A percentile compares a stretch with the other conserved stretches of the same genome.
phyloP scores from a whole-genome alignment of 2,797 vertebrate genomes.

The Leptoclinus maculatus region DNA sequence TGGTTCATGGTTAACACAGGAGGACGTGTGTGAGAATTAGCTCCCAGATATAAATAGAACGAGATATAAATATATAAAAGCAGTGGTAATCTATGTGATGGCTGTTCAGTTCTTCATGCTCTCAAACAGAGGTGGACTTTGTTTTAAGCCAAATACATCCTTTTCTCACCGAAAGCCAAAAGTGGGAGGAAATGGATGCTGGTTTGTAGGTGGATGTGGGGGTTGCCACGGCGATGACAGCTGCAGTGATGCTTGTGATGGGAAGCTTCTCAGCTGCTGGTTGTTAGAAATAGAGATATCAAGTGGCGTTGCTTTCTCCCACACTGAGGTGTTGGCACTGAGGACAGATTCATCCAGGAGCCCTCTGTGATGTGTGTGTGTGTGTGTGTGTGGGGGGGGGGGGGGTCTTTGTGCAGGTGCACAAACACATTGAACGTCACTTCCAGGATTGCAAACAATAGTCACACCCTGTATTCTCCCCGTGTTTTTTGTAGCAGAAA shows the following conservation, averaged over 20 bases:
- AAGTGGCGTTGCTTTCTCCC: constrained; percentile 9
- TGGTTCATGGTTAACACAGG: constrained; percentile 17
- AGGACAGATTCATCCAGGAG: constrained; percentile 25
- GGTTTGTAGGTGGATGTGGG: constrained; percentile 25
- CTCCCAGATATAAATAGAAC: constrained; percentile 5
- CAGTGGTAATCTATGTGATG: constrained; percentile 26
- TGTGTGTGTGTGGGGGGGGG: not conserved
- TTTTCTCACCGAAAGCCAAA: not conserved
- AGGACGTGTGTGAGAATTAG: constrained; percentile 5
- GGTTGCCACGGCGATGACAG: constrained; percentile 39
- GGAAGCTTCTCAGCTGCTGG: not conserved
- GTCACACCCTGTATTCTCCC: constrained; percentile 51
- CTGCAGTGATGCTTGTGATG: constrained; percentile 27
- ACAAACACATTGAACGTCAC: constrained; percentile 35
- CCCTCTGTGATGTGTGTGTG: constrained; percentile 14
- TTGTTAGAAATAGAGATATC: constrained; percentile 7
- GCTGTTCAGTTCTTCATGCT: not conserved
- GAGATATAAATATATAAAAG: constrained; percentile 7
- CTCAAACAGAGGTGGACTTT: not conserved
- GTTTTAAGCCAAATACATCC: not conserved
- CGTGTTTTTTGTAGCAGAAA: constrained; percentile 11
- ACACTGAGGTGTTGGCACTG: constrained; percentile 29
- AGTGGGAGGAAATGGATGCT: constrained; percentile 9
- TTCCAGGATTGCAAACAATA: constrained; percentile 44
- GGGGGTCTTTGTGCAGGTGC: constrained; percentile 4